These are phyloP conservation scores for Eucidaris tribuloides DNA, from an alignment of 35 echinoderm and acorn worm species.

Conservation along the genomic window DNA sequence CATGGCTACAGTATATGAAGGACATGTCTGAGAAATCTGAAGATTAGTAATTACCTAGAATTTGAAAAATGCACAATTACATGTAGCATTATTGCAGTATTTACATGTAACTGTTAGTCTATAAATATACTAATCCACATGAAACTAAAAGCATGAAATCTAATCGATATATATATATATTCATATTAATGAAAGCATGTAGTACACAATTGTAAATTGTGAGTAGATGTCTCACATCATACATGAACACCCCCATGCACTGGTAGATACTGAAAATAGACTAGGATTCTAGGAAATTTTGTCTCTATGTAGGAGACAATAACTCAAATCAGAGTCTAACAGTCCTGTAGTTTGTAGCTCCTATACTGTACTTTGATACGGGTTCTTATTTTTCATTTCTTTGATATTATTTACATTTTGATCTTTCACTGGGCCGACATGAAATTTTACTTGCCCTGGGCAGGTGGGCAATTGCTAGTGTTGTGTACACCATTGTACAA, in stretches of 20 bases:
- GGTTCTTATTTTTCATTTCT: too few relatives aligned
- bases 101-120: not conserved
- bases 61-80: not conserved
- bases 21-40: too few relatives aligned
- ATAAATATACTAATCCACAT: not conserved
- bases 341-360: too few relatives aligned
- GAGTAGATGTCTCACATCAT: too few relatives aligned
- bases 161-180: not conserved
- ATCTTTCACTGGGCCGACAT: not conserved
- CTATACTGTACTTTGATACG: too few relatives aligned
- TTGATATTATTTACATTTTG: not conserved
- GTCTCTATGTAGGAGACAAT: too few relatives aligned
- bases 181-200: not conserved
- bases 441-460: not conserved
- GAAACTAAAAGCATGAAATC: not conserved
- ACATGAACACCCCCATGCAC: too few relatives aligned
- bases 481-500: not conserved
- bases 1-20: not conserved
- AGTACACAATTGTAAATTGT: too few relatives aligned
- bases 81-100: not conserved
- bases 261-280: too few relatives aligned
- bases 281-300: too few relatives aligned
- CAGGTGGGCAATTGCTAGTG: not conserved
- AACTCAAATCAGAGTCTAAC: too few relatives aligned
- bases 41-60: too few relatives aligned